These are phyloP conservation scores for Squalus acanthias DNA, from an alignment of 2,797 vertebrate genomes.

Conservation along the genomic window DNA sequence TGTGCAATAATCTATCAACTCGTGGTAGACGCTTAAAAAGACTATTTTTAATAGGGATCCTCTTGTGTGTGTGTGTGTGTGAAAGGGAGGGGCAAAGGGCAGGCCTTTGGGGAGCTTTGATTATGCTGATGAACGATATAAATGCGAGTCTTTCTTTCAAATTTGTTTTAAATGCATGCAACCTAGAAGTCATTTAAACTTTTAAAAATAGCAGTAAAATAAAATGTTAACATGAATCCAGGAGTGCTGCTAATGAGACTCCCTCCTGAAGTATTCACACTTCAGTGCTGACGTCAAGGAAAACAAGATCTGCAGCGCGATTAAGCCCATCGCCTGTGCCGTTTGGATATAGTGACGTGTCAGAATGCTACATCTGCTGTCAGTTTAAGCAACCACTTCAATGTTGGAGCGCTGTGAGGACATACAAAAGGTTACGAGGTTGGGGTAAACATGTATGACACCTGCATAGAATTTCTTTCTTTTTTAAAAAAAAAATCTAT, in stretches of 20 bases:
- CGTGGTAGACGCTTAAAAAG: not conserved
- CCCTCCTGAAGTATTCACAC: not conserved
- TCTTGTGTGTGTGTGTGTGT: not conserved
- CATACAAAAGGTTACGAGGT: not conserved
- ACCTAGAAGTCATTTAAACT: not conserved
- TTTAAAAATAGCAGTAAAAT: not conserved
- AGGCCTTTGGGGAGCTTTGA: not conserved
- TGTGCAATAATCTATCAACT: not conserved
- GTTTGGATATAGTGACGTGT: constrained; percentile 6
- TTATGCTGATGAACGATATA: not conserved
- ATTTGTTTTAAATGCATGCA: not conserved
- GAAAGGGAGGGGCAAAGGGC: not conserved
- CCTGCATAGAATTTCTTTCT: not conserved
- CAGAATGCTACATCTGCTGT: not conserved
- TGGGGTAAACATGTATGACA: not conserved
- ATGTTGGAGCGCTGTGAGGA: not conserved
- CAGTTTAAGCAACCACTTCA: not conserved
- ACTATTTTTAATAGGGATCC: not conserved
- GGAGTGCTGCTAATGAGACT: not conserved
- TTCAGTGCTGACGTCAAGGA: constrained; percentile 17
- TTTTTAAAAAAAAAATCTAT: not conserved
- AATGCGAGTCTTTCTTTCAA: not conserved
- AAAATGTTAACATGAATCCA: not conserved
- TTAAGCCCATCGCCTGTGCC: not conserved
- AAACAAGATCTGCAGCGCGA: not conserved